Evolutionary conservation across 2,888 invertebrate genomes (phyloP).

Genomic region (Nomada goodeniana): DNA sequence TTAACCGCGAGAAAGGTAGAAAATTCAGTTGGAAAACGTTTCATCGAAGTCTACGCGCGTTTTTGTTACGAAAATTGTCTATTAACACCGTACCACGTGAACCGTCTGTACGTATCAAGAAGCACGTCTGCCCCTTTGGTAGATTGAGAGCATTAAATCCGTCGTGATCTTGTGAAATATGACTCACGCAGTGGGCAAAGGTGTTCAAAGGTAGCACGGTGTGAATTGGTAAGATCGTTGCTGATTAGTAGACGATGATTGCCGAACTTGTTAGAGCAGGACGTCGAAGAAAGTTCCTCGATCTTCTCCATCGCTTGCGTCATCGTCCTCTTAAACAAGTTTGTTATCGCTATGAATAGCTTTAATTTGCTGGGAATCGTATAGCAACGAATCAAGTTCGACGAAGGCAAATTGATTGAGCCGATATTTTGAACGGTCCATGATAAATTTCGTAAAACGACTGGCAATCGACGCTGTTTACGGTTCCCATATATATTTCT

Average conservation of each 20-base stretch:
- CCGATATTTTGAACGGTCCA: neutral
- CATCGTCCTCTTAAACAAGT: constrained; percentile 23
- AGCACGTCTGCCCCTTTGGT: neutral
- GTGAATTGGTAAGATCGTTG: constrained; percentile 31
- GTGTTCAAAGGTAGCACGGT: neutral
- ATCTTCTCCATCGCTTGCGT: constrained; percentile 12
- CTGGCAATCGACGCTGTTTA: neutral
- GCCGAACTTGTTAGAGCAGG: constrained; percentile 34
- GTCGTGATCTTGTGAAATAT: constrained; percentile 25
- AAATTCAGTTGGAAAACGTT: too few species aligned
- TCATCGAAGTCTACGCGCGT: too few species aligned
- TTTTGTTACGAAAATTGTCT: too few species aligned
- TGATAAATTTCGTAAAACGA: neutral
- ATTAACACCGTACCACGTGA: too few species aligned
- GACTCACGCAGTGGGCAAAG: neutral
- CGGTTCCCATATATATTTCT: neutral
- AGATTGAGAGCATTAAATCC: neutral
- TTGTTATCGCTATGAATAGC: constrained; percentile 17
- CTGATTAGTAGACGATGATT: constrained; percentile 31
- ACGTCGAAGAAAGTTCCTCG: constrained; percentile 33
- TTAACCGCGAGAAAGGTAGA: too few species aligned
- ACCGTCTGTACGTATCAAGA: neutral
- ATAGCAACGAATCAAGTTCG: constrained; percentile 3
- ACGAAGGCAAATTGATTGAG: neutral
- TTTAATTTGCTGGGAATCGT: constrained; percentile 14